Conservation (phyloP, 1,140 invertebrate species). For the Heliconius eleuchia region DNA sequence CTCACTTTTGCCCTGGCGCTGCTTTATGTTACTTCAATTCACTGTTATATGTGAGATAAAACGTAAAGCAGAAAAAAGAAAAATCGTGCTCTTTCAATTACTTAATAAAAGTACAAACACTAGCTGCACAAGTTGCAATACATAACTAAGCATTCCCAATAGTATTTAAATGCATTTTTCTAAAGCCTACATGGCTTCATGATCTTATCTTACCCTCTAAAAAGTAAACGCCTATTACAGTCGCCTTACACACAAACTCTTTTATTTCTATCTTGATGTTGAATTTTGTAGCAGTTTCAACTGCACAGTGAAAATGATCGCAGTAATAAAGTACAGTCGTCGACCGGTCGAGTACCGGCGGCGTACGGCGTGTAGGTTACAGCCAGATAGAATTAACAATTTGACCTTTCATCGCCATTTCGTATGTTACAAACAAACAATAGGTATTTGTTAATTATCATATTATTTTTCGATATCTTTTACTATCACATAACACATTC, state of each 20-base stretch:
- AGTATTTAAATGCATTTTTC: too few species aligned
- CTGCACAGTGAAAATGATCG: constrained; percentile 55
- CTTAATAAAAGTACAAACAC: too few species aligned
- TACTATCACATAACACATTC: too few species aligned
- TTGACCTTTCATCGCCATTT: constrained; percentile 42
- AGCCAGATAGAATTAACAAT: constrained; percentile 58
- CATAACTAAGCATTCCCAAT: too few species aligned
- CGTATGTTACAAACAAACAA: constrained; percentile 21
- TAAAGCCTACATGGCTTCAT: too few species aligned
- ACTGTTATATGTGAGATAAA: too few species aligned
- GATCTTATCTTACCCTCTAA: too few species aligned
- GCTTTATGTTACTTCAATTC: too few species aligned
- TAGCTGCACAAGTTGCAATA: too few species aligned
- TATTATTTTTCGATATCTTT: neutral
- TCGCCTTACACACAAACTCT: constrained; percentile 61
- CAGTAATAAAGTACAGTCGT: constrained; percentile 59
- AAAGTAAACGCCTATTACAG: constrained; percentile 42
- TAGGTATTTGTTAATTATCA: constrained; percentile 5
- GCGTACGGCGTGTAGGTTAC: constrained; percentile 58
- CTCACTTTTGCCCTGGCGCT: too few species aligned
- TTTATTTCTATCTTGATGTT: constrained; percentile 65
- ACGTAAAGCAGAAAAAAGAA: too few species aligned
- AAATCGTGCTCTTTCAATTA: too few species aligned
- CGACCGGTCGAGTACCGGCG: constrained; percentile 57
- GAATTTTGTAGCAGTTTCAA: constrained; percentile 39